Conservation (phyloP, 2,113 vertebrate species). For the Melanerpes formicivorus region DNA sequence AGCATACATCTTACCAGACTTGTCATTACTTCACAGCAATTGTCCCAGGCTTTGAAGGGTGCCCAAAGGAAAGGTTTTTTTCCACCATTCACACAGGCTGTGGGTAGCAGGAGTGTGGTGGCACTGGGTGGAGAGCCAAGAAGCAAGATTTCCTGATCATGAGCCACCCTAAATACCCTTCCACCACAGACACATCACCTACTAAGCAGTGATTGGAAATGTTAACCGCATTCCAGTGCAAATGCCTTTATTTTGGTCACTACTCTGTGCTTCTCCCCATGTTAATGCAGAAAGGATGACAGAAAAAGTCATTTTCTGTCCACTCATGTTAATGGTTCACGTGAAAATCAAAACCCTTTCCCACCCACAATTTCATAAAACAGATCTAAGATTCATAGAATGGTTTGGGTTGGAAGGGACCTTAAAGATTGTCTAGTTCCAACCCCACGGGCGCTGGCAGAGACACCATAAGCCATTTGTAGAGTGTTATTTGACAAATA, state of each 20-base stretch:
- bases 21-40: neutral
- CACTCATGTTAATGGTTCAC: neutral
- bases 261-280: neutral
- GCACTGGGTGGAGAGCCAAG: neutral
- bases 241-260: neutral
- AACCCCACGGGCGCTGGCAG: too few relatives aligned
- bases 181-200: neutral
- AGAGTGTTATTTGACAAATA: neutral
- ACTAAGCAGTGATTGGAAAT: neutral
- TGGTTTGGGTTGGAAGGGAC: too few relatives aligned
- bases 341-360: neutral
- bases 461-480: neutral
- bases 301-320: neutral
- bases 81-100: neutral
- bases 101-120: rapidly evolving
- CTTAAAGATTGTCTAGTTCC: too few relatives aligned
- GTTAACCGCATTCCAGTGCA: neutral
- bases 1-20: neutral
- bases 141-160: neutral
- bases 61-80: neutral
- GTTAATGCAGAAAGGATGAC: neutral
- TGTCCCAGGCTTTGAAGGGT: neutral
- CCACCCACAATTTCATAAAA: neutral
- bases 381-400: neutral
- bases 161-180: neutral